Evolutionary conservation across 1,140 invertebrate species (phyloP).

Genomic region (Nixonia krombeini): DNA sequence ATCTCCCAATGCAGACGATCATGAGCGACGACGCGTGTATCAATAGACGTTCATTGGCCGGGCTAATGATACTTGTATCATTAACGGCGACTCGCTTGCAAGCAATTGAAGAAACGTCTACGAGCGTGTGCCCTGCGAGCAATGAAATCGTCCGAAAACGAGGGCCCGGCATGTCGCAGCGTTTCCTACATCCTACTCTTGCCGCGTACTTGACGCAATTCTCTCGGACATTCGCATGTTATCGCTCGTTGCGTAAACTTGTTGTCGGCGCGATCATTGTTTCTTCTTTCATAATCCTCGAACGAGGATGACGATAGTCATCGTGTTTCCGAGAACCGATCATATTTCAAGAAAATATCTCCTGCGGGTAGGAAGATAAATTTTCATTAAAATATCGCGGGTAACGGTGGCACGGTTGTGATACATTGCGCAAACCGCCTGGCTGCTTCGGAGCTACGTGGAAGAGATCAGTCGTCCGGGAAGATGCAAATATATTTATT

Average conservation of each 20-base stretch:
- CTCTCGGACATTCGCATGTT: no score
- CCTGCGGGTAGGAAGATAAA: conserved; percentile 26
- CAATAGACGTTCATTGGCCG: conserved; percentile 31
- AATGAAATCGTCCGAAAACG: no score
- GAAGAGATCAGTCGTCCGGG: conserved; percentile 38
- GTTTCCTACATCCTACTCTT: no score
- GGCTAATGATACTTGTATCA: conserved; percentile 40
- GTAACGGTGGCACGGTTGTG: conserved; percentile 38
- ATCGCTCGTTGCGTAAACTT: no score
- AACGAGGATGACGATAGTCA: conserved; percentile 25
- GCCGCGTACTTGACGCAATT: no score
- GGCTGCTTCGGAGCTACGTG: conserved; percentile 37
- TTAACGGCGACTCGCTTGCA: conserved; percentile 22
- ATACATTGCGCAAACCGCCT: conserved; percentile 41
- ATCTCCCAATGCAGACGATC: conserved; percentile 38
- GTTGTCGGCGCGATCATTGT: conserved; percentile 22
- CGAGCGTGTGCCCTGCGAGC: no score
- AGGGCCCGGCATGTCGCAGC: no score
- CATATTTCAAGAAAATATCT: conserved; percentile 46
- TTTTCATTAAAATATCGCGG: conserved; percentile 39
- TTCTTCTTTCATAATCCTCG: conserved; percentile 12
- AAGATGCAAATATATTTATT: conserved; percentile 52
- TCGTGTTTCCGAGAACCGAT: conserved; percentile 13
- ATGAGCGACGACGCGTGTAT: conserved; percentile 26
- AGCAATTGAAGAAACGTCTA: neutral